These are phyloP conservation scores for Arothron firmamentum DNA, from an alignment of 2,113 vertebrate genomes.

Conservation along the genomic window DNA sequence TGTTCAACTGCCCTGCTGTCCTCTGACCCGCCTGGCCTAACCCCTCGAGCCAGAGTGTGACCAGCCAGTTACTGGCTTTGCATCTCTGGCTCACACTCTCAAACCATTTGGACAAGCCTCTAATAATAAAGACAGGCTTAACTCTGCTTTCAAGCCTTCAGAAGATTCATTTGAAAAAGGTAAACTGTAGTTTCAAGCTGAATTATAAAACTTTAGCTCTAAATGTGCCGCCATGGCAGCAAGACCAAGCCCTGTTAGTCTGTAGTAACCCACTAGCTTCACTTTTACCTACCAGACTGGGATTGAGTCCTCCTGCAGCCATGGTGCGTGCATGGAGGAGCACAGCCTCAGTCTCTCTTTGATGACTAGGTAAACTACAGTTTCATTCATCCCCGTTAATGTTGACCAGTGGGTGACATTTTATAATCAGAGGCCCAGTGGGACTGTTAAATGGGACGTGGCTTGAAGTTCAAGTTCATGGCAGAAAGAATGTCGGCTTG, in stretches of 20 bases:
- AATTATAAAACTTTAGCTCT: no score
- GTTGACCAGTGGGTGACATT: slow-evolving; percentile 43
- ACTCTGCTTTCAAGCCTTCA: no score
- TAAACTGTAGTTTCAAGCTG: background rate
- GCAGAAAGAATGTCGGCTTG: slow-evolving; percentile 38
- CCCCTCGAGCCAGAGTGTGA: slow-evolving; percentile 14
- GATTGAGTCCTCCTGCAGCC: no score
- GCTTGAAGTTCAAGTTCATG: slow-evolving; percentile 26
- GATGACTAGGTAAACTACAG: background rate
- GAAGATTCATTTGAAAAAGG: no score
- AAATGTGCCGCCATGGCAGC: no score
- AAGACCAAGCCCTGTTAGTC: no score
- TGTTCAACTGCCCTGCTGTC: slow-evolving; percentile 34
- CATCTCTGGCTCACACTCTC: slow-evolving; percentile 32
- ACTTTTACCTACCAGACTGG: no score
- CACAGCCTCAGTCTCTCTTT: slow-evolving; percentile 1
- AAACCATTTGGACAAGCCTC: slow-evolving; percentile 49
- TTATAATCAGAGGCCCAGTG: slow-evolving; percentile 49
- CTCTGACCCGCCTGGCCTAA: slow-evolving; percentile 25
- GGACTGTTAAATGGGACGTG: slow-evolving; percentile 54
- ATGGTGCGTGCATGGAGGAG: no score
- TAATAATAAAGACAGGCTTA: slow-evolving; percentile 8
- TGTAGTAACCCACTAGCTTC: no score
- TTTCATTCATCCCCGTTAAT: slow-evolving; percentile 13
- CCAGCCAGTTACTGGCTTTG: slow-evolving; percentile 41